Conservation (phyloP, 2,113 vertebrate genomes). For the Pseudorasbora parva region DNA sequence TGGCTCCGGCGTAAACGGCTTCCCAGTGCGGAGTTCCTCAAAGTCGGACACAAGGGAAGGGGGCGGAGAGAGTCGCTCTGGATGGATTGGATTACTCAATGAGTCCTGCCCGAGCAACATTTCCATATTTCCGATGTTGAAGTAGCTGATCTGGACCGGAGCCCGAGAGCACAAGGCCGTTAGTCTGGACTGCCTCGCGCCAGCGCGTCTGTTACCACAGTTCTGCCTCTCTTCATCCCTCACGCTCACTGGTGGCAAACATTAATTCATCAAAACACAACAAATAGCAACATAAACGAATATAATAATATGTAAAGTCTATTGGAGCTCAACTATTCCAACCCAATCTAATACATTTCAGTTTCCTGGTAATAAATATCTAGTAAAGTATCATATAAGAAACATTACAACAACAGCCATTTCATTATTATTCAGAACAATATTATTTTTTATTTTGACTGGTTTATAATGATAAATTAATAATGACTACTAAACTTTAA, state of each 20-base stretch:
- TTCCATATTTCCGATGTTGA: constrained; percentile 50
- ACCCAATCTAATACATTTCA: not conserved
- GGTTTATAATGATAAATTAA: not conserved
- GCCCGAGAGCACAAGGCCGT: constrained; percentile 31
- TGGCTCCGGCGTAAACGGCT: constrained; percentile 1
- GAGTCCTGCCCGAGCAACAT: constrained; percentile 28
- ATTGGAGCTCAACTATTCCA: not conserved
- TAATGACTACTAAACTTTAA: not conserved
- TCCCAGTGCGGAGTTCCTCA: constrained; percentile 25
- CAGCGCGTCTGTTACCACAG: constrained; percentile 5
- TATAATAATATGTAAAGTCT: not conserved
- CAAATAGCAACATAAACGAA: not conserved
- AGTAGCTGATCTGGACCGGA: constrained; percentile 40
- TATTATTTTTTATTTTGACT: not conserved
- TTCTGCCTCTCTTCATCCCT: not conserved
- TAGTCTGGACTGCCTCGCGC: not conserved
- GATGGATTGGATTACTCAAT: constrained; percentile 44
- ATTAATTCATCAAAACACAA: not conserved
- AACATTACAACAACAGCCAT: not conserved
- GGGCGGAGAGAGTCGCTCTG: constrained; percentile 41
- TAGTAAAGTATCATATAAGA: too few species aligned
- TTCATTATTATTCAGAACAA: not conserved
- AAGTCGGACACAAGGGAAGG: constrained; percentile 45
- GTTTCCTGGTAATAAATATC: not conserved
- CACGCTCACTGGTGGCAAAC: not conserved